Conservation (phyloP, 2,113 vertebrate genomes). For the Myotis brandtii region DNA sequence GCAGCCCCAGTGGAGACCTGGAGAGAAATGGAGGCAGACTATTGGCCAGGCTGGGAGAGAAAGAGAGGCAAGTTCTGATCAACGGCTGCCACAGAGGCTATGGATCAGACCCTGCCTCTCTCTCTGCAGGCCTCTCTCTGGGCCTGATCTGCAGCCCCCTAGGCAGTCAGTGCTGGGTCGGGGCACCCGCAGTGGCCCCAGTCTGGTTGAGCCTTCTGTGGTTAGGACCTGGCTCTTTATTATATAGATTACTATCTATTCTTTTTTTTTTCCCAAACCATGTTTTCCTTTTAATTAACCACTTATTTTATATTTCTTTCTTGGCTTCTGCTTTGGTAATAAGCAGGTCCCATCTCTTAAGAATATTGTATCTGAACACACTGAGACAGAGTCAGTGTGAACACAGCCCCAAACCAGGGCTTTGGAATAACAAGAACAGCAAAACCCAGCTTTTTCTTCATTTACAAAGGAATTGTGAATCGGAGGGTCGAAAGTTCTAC, state of each 20-base stretch:
- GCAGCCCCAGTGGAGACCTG: no score
- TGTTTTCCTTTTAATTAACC: slow-evolving; percentile 77
- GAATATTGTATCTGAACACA: slow-evolving; percentile 42
- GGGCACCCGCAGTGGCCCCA: no score
- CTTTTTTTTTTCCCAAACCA: slow-evolving; percentile 58
- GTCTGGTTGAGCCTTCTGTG: no score
- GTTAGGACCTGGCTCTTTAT: no score
- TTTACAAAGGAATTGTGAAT: not conserved
- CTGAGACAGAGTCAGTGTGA: slow-evolving; percentile 56
- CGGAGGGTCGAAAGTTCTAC: not conserved
- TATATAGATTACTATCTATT: not conserved
- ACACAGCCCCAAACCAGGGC: not conserved
- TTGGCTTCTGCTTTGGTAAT: slow-evolving; percentile 78
- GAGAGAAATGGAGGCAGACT: no score
- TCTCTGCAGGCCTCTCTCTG: no score
- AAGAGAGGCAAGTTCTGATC: no score
- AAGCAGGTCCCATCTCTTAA: slow-evolving; percentile 54
- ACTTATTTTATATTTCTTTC: slow-evolving; percentile 72
- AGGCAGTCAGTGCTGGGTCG: no score
- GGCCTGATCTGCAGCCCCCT: no score
- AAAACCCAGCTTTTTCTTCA: slow-evolving; percentile 50
- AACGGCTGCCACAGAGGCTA: no score
- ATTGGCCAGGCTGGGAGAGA: no score
- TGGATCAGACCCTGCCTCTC: no score
- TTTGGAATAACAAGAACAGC: slow-evolving; percentile 60